These are phyloP conservation scores for Diadegma fenestrale DNA, from an alignment of 2,888 invertebrate species.

Conservation along the genomic window DNA sequence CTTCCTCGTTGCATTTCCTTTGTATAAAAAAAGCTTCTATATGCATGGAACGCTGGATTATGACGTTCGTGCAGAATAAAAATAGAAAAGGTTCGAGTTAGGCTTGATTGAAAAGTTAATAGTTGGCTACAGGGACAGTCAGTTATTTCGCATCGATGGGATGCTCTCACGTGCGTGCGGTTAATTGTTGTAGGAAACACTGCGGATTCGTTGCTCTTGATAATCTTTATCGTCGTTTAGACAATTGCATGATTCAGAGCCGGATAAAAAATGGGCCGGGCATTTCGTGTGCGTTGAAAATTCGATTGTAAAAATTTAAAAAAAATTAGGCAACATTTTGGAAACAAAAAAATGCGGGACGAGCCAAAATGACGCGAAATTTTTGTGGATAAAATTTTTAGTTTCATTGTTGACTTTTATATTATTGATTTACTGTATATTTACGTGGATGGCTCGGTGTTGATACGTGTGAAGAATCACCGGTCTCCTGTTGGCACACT, in stretches of 20 bases:
- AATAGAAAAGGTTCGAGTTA: conserved; percentile 15
- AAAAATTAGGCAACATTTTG: no score
- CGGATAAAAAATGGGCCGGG: no score
- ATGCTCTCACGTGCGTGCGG: conserved; percentile 1
- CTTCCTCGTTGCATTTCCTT: conserved; percentile 9
- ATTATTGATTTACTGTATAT: neutral
- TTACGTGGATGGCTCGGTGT: neutral
- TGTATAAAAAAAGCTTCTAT: neutral
- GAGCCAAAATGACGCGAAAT: no score
- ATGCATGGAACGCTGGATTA: neutral
- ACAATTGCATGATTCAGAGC: neutral
- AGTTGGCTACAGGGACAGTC: conserved; percentile 8
- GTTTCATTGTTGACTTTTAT: neutral
- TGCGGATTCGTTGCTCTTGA: neutral
- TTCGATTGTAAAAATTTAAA: neutral
- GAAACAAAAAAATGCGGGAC: no score
- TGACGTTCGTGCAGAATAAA: neutral
- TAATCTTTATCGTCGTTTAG: conserved; percentile 10
- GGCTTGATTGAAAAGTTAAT: neutral
- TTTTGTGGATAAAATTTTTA: neutral
- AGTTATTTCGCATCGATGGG: neutral
- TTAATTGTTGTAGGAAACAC: conserved; percentile 3
- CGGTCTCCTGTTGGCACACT: conserved; percentile 44
- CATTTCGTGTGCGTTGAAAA: neutral
- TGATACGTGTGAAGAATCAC: conserved; percentile 9